Base-by-base conservation (phyloP, 2,797 vertebrate genomes). In the Acipenser oxyrinchus region DNA sequence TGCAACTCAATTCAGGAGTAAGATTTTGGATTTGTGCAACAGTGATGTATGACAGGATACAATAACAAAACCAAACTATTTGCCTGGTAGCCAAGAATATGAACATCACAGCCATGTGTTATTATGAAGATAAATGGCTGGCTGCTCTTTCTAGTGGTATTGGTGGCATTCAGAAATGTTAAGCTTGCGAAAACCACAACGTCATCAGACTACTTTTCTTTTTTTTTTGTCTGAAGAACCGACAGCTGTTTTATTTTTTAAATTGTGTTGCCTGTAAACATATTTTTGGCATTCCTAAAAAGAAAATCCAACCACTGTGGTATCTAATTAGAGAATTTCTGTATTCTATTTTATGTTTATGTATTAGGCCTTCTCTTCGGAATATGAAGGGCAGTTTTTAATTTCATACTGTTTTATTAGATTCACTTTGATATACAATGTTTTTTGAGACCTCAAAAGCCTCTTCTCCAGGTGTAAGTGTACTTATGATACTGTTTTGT, bases 81-180 rank as follows among this genome's bases (percentile, higher is more conserved):
- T 58, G 55, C 12, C 6, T 58, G 55, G 55, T n/a, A 11, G 55
- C 55, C 12, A 53, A 58, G 55, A 58, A 58, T 58, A 7, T 58
- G 55, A 58, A 58, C 12, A 58, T 58, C 11, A 58, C 55, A n/a
- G 12, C 55, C 55, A 58, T 58, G 55, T 58, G 55, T 58, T 9
- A 11, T n/a, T 11, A 7, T 11, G 55, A 58, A 11, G 15, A n/a
- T 58, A 58, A 11, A n/a, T 58, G 55, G 11, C 55, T 58, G 12
- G 7, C 12, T 58, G 15, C 62, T 48, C 75, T 87, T 86, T 86
- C 74, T 86, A 85, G 85, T 87, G 82, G 80, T 75, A 77, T 69
- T 12, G 69, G 69, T 72, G 71, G 77, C 74, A 76, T 57, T 67
- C 48, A 8, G 67, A 74, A 75, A 77, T 37, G 37, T 37, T 37